Evolutionary conservation across 2,113 vertebrate species (phyloP), one percentile per base, ranked within the genome.

Genomic region (Tachycineta bicolor): DNA sequence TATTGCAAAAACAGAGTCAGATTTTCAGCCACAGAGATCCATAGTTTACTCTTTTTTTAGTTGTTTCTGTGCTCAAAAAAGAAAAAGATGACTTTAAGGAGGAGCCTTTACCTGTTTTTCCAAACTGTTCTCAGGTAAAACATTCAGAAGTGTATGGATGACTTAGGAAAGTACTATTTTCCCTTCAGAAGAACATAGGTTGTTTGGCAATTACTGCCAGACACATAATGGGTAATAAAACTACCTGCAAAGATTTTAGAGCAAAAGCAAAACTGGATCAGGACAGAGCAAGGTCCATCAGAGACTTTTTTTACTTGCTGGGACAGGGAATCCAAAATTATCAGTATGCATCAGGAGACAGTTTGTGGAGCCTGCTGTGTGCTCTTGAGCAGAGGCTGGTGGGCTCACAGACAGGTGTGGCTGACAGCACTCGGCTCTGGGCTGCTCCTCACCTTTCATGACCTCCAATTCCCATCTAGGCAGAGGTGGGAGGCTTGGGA

Each of bases 211-310:
- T 60, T 64, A 37, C n/a, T 53, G 16, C 31, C 31, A 56, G 46
- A 21, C 5, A 9, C 1, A 1, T 24, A 37, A 19, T 15, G 12
- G 7, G 16, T 3, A 5, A 59, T 49, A 24, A 77, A 75, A 17
- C 14, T 29, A 22, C 16, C 11, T 52, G 25, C 34, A 68, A 56
- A 64, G 11, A 73, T 71, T 75, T 71, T 41, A 82, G 56, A 64
- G 59, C 4, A 31, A 62, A 74, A 81, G 17, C 24, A 74, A 79
- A 92, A 34, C 11, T 6, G 13, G 8, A 37, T 58, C 25, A 44
- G 53, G 31, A 59, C 0, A 1, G 37, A 84, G 47, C 5, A 67
- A 59, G 14, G 5, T 24, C 26, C 0, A 0, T 34, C 62, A 59
- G 43, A 55, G 25, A 67, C 5, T 37, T 67, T 4, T 4, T 17